These are phyloP conservation scores for Nesometra sesokonis DNA, from an alignment of 35 echinoderm and acorn worm genomes.

Conservation along the genomic window DNA sequence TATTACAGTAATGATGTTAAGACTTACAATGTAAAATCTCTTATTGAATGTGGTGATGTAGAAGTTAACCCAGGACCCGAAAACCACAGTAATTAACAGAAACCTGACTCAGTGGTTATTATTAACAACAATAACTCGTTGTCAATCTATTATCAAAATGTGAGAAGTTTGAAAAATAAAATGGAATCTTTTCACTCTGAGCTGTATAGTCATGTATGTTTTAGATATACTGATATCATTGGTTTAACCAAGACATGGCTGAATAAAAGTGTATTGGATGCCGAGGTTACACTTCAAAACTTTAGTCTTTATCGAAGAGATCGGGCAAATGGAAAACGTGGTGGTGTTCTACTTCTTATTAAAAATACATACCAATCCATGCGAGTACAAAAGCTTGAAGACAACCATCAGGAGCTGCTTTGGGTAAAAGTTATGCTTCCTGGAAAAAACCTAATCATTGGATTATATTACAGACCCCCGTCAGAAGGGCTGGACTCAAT, in stretches of 20 bases:
- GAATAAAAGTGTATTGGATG: neutral
- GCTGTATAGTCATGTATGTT: neutral
- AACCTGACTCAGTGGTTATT: neutral
- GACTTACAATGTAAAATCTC: neutral
- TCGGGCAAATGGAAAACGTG: neutral
- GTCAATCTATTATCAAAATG: neutral
- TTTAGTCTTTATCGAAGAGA: neutral
- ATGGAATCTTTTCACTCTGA: neutral
- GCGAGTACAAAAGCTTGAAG: too few relatives aligned
- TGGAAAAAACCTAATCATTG: neutral
- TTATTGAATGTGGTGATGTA: neutral
- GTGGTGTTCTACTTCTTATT: neutral
- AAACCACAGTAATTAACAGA: neutral
- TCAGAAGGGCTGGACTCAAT: neutral
- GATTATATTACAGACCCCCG: neutral
- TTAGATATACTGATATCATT: neutral
- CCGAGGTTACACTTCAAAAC: neutral
- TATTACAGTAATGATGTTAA: neutral
- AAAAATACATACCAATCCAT: too few relatives aligned
- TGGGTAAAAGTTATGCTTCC: too few relatives aligned
- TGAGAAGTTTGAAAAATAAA: neutral
- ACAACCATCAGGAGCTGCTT: too few relatives aligned
- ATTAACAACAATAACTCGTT: neutral
- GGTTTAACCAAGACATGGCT: neutral
- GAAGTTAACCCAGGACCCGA: neutral